A percentile compares a stretch with the other conserved stretches of the same genome.
Evolutionary conservation across 92 coral and sea anemone species (phyloP).

Genomic region (Galaxea fascicularis): DNA sequence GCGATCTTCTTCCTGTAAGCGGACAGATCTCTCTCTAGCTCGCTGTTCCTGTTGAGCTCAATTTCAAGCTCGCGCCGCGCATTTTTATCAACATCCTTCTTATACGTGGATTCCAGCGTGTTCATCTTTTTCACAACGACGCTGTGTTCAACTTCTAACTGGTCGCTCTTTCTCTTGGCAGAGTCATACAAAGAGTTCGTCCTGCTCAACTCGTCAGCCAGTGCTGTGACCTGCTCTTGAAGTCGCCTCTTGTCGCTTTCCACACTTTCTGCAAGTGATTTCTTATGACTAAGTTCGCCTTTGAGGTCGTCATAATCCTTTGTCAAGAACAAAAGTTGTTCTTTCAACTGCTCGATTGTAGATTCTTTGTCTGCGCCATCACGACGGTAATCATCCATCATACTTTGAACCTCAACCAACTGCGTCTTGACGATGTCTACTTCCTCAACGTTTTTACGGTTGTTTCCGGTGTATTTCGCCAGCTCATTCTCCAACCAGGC

Average conservation of each 20-base stretch:
- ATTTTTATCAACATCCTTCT: conserved; percentile 72
- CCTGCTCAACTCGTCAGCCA: conserved; percentile 82
- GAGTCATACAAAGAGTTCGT: conserved; percentile 71
- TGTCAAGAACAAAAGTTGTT: conserved; percentile 76
- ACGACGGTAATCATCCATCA: conserved; percentile 82
- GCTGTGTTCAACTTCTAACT: conserved; percentile 85
- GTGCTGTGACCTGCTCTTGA: conserved; percentile 73
- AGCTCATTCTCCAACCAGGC: conserved; percentile 74
- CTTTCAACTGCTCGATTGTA: conserved; percentile 82
- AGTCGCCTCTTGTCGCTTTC: conserved; percentile 89
- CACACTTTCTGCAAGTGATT: conserved; percentile 73
- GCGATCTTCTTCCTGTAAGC: conserved; percentile 76
- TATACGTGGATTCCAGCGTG: conserved; percentile 68
- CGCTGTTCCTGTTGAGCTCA: conserved; percentile 76
- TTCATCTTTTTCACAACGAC: conserved; percentile 81
- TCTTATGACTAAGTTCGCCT: conserved; percentile 77
- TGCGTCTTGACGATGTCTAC: conserved; percentile 84
- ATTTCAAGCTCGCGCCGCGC: conserved; percentile 87
- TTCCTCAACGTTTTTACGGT: conserved; percentile 78
- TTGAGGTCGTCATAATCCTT: conserved; percentile 82
- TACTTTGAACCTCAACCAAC: conserved; percentile 85
- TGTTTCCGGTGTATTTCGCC: conserved; percentile 68
- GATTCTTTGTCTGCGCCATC: conserved; percentile 88
- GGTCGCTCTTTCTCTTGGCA: conserved; percentile 78
- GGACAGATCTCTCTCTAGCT: conserved; percentile 80